Base-by-base conservation (phyloP, 2,113 vertebrate genomes). In the Cavia aperea region DNA sequence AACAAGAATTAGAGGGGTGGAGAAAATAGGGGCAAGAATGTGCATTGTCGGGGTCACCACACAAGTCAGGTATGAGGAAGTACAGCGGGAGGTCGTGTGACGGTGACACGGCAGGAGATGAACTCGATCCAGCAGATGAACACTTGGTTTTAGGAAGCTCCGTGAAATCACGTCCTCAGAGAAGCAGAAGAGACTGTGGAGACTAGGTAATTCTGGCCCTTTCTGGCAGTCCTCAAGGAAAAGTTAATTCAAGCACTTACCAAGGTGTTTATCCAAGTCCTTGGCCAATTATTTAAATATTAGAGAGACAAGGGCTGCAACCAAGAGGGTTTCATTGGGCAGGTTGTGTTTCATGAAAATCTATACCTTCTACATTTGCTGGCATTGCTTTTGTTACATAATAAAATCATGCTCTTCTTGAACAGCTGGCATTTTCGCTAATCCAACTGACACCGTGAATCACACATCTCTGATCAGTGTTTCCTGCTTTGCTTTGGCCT, bases 401-500 rank as follows among this genome's bases (percentile, higher is more conserved):
- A 81, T 36, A 87, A 91, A 96, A 51, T 62, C 58, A 51, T 16
- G 51, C 43, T 91, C 10, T 36, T 88, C 63, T 51, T 81, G 68
- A 68, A 56, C 56, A 87, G 90, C 75, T 70, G 70, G 39, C n/a
- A 81, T 89, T 92, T 75, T 85, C 89, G 81, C 91, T 84, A 86
- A 88, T 86, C 81, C 81, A 77, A 84, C 73, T 91, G 90, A 70
- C 85, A n/a, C 56, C 26, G 29, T 92, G 88, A 95, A 49, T 91
- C 85, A 92, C 54, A 78, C 79, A 65, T 70, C 51, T 49, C 91
- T 84, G 81, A 79, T 58, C 68, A 92, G 58, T 13, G 36, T 79
- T 92, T 92, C 79, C 23, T 10, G 54, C 66, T 94, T 68, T 82
- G 81, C 51, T 87, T 62, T 91, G 43, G n/a, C 33, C 39, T 89